Base-by-base conservation (phyloP, 2,888 invertebrate genomes). In the Dolichopus griseipennis region DNA sequence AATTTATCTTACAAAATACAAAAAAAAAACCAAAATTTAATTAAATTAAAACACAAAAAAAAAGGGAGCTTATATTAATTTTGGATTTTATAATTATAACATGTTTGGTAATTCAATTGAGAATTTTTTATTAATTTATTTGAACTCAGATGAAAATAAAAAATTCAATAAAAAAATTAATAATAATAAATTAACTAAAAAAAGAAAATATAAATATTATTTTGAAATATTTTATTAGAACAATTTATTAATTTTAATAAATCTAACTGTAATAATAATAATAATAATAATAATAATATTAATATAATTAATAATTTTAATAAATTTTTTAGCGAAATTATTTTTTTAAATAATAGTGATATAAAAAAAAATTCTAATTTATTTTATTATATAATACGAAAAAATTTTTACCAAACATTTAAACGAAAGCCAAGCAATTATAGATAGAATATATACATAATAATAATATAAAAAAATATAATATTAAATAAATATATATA, bases 321-420 rank as follows among this genome's bases (percentile, higher is more conserved):
- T 15, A 52, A 52, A 52, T 52, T 52, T 52, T 15, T 12, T 52
- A 52, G 52, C n/a, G n/a, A 52, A 52, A 52, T 52, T 52, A 22
- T 62, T 62, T 20, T 62, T 21, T 10, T 62, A 62, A 62, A 37
- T 37, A 37, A 52, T n/a, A 52, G 18, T 52, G 18, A 52, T 52
- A 52, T 18, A 18, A 52, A 52, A 12, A 22, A 68, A 65, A 66
- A 18, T 33, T 64, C 67, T 70, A 68, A 66, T 68, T 68, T 70
- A 71, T 71, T 70, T 71, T 70, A 68, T 27, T 27, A 27, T 27
- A 27, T 70, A 69, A 67, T 70, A 68, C 71, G 70, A 69, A 66
- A 52, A 52, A 71, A 69, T 70, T 67, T 67, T 70, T 68, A 66
- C 69, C 70, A 69, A 69, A 71, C 71, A 71, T 71, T 70, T 71